phyloP scores from a whole-genome alignment of 2,888 invertebrate genomes.

The Andrena camellia region DNA sequence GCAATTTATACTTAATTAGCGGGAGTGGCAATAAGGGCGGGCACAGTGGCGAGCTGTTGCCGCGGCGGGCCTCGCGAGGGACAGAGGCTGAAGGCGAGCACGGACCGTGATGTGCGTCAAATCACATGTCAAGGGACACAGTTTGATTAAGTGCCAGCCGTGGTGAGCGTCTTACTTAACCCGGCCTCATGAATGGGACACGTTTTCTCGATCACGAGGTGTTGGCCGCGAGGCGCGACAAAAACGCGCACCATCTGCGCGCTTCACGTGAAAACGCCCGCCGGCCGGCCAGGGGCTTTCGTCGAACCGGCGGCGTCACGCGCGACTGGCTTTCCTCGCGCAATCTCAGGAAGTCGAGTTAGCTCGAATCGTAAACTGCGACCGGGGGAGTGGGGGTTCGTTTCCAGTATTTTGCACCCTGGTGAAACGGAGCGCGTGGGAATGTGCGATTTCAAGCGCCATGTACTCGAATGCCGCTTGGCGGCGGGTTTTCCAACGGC shows the following conservation, averaged over 20 bases:
- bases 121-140: slow-evolving; percentile 72
- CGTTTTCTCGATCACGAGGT: slow-evolving; percentile 43
- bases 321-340: not conserved
- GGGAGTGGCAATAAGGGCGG: slow-evolving; percentile 65
- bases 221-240: not conserved
- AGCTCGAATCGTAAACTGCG: no score
- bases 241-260: slow-evolving; percentile 42
- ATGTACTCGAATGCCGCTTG: no score
- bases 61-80: slow-evolving; percentile 5
- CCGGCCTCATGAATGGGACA: slow-evolving; percentile 65
- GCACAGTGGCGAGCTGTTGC: slow-evolving; percentile 65
- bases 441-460: no score
- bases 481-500: no score
- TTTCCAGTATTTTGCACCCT: no score
- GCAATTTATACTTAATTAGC: slow-evolving; percentile 77
- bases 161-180: slow-evolving; percentile 38
- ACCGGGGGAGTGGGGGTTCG: no score
- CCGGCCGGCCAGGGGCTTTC: not conserved
- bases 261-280: not conserved
- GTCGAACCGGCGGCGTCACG: not conserved
- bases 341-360: no score
- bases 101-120: slow-evolving; percentile 73
- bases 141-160: slow-evolving; percentile 74
- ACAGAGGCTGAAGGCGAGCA: slow-evolving; percentile 29
- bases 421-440: no score